These are phyloP conservation scores for Lepidurus packardi DNA, from an alignment of 1,140 invertebrate species.

Conservation along the genomic window DNA sequence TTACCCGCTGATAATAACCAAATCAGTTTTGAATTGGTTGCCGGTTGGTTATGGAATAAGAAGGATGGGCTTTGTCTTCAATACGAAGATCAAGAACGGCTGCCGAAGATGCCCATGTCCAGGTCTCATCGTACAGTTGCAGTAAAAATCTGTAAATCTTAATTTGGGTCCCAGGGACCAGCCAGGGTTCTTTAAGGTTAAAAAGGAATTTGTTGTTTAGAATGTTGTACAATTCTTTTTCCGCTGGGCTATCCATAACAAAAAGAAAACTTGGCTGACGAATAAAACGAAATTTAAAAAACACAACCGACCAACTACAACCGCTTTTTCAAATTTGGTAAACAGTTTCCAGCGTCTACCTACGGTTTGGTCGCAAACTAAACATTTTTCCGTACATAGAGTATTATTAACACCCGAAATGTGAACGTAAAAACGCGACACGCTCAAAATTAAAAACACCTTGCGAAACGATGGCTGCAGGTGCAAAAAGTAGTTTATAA, in stretches of 20 bases:
- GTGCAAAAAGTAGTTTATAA: too few species aligned
- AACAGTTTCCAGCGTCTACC: too few species aligned
- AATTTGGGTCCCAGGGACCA: background rate
- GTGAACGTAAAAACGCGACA: too few species aligned
- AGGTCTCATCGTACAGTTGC: background rate
- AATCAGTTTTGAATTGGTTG: background rate
- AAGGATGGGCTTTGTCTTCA: too few species aligned
- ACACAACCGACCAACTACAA: too few species aligned
- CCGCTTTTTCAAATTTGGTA: too few species aligned
- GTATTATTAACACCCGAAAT: too few species aligned
- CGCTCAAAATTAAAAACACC: too few species aligned
- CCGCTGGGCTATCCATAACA: background rate
- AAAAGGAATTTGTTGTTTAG: background rate
- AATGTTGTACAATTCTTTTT: background rate
- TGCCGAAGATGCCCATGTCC: background rate
- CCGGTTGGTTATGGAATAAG: background rate
- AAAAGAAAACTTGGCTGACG: background rate
- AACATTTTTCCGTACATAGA: too few species aligned
- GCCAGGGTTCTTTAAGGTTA: background rate
- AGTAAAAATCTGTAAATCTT: background rate
- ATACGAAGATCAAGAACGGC: background rate
- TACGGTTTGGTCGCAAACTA: too few species aligned
- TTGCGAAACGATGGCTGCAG: too few species aligned
- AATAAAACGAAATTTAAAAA: too few species aligned
- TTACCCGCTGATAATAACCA: background rate